phyloP scores from a whole-genome alignment of 2,888 invertebrate genomes.

The Chelonus formosanus region DNA sequence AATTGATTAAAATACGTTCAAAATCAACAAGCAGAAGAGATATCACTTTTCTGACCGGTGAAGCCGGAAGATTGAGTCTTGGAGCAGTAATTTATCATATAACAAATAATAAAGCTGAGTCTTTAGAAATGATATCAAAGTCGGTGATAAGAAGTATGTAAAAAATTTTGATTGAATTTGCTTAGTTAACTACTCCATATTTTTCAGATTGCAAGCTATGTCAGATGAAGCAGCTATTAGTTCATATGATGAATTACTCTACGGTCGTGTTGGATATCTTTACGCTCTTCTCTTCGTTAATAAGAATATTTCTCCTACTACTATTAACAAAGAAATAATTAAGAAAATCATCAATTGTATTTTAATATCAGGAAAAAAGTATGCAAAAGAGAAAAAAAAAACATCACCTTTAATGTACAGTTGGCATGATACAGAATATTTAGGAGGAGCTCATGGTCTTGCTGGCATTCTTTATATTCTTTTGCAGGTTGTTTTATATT shows the following conservation, averaged over 20 bases:
- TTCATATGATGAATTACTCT: slow-evolving; percentile 83
- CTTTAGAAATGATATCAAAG: slow-evolving; percentile 68
- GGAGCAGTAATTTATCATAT: slow-evolving; percentile 70
- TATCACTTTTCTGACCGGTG: slow-evolving; percentile 76
- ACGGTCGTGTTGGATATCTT: slow-evolving; percentile 86
- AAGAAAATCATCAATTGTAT: slow-evolving; percentile 67
- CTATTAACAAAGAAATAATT: slow-evolving; percentile 70
- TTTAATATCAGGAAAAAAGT: slow-evolving; percentile 72
- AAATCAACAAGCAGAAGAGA: slow-evolving; percentile 57
- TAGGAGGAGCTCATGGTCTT: slow-evolving; percentile 90
- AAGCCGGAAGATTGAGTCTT: slow-evolving; percentile 74
- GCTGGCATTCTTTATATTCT: slow-evolving; percentile 85
- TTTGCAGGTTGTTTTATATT: slow-evolving; percentile 71
- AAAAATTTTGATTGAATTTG: no score
- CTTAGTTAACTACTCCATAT: not conserved
- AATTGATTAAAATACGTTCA: slow-evolving; percentile 64
- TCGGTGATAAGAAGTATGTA: slow-evolving; percentile 51
- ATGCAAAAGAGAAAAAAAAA: slow-evolving; percentile 68
- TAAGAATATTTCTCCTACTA: slow-evolving; percentile 70
- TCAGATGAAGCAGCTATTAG: slow-evolving; percentile 68
- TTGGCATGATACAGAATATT: slow-evolving; percentile 87
- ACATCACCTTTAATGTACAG: slow-evolving; percentile 79
- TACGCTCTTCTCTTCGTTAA: slow-evolving; percentile 81
- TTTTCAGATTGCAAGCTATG: slow-evolving; percentile 69
- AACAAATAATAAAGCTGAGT: slow-evolving; percentile 68